A percentile compares a stretch with the other conserved stretches of the same genome.
phyloP scores from a whole-genome alignment of 2,797 vertebrate genomes.

The Lacerta viridis region DNA sequence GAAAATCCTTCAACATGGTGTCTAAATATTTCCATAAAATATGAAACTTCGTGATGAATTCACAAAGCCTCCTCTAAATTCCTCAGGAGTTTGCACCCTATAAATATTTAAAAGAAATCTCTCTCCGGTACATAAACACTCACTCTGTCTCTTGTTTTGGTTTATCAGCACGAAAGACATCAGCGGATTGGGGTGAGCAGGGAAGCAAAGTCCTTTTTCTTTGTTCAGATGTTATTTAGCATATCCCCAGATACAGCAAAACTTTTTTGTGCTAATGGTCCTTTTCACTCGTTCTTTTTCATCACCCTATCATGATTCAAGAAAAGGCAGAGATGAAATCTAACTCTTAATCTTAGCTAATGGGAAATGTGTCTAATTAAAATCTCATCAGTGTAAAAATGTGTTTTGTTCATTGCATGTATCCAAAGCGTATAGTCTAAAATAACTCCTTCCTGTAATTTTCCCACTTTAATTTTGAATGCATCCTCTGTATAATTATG shows the following conservation, averaged over 20 bases:
- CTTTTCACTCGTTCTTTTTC: conserved; percentile 67
- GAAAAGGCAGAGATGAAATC: conserved; percentile 69
- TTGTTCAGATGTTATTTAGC: conserved; percentile 76
- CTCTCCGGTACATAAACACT: conserved; percentile 72
- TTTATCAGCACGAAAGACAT: conserved; percentile 68
- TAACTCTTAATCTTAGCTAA: conserved; percentile 69
- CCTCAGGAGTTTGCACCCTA: conserved; percentile 70
- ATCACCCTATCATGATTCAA: conserved; percentile 68
- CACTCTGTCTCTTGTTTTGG: conserved; percentile 65
- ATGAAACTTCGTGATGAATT: conserved; percentile 62
- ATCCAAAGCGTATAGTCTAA: conserved; percentile 50
- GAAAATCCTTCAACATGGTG: conserved; percentile 48
- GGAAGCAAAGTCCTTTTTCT: conserved; percentile 64
- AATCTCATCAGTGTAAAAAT: conserved; percentile 71
- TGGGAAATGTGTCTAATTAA: conserved; percentile 71
- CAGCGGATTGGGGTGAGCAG: conserved; percentile 50
- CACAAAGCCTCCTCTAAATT: conserved; percentile 69
- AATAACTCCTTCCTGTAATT: conserved; percentile 57
- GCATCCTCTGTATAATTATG: conserved; percentile 59
- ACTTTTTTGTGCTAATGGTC: conserved; percentile 61
- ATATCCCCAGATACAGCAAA: conserved; percentile 70
- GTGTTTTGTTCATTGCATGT: conserved; percentile 61
- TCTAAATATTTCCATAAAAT: conserved; percentile 57
- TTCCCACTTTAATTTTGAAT: conserved; percentile 59
- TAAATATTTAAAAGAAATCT: conserved; percentile 83